phyloP scores from a whole-genome alignment of 1,140 invertebrate genomes.

The Drosophila persimilis region DNA sequence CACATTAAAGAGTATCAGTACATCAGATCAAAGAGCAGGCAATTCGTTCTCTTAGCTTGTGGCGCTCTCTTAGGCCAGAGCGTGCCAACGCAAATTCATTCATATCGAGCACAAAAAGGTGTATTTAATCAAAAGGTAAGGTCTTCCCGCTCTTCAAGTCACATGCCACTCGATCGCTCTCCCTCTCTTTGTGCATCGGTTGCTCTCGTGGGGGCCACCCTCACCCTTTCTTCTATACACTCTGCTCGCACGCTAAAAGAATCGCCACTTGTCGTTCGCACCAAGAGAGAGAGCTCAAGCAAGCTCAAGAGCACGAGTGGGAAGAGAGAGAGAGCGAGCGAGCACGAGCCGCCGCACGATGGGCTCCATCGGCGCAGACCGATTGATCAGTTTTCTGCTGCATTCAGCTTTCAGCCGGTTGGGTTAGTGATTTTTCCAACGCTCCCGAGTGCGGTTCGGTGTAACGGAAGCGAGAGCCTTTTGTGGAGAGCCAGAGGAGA shows the following conservation, averaged over 20 bases:
- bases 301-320: slow-evolving; percentile 1
- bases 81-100: slow-evolving; percentile 66
- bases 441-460: slow-evolving; percentile 68
- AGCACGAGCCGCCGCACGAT: background rate
- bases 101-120: slow-evolving; percentile 32
- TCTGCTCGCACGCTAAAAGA: slow-evolving; percentile 6
- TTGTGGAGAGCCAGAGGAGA: slow-evolving; percentile 13
- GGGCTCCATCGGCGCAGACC: slow-evolving; percentile 9
- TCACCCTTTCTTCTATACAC: no score
- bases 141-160: no score
- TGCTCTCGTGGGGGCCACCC: no score
- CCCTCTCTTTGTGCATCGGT: no score
- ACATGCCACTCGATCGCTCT: no score
- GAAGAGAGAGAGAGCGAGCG: background rate
- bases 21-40: background rate
- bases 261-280: slow-evolving; percentile 45
- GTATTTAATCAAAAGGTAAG: background rate
- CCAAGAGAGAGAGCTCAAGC: slow-evolving; percentile 8
- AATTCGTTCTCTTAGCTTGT: slow-evolving; percentile 15
- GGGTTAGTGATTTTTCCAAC: slow-evolving; percentile 57
- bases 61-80: slow-evolving; percentile 52
- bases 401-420: slow-evolving; percentile 11
- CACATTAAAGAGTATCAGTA: slow-evolving; percentile 20
- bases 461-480: slow-evolving; percentile 20
- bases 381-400: slow-evolving; percentile 26